Evolutionary conservation across 2,797 vertebrate species (phyloP).

Genomic region (Rhinoraja longicauda): DNA sequence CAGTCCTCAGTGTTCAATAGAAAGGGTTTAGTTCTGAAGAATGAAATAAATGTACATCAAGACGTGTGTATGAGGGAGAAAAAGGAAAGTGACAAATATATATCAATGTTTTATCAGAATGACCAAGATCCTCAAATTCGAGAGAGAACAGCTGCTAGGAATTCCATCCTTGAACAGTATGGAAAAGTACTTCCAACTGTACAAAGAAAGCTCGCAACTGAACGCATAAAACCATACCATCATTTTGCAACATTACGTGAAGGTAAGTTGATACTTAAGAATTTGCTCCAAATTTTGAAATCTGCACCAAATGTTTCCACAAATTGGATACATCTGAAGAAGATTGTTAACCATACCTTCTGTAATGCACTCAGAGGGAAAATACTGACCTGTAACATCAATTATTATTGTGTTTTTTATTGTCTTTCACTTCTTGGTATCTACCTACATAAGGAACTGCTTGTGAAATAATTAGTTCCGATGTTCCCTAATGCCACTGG

Average conservation of each 20-base stretch:
- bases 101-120: conserved; percentile 56
- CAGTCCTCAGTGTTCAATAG: background rate
- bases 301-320: background rate
- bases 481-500: background rate
- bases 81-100: background rate
- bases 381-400: background rate
- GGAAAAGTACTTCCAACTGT: conserved; percentile 80
- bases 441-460: background rate
- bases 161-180: conserved; percentile 80
- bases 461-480: background rate
- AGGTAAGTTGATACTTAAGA: conserved; percentile 56
- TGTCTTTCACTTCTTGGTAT: background rate
- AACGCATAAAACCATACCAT: conserved; percentile 76
- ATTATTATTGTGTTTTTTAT: background rate
- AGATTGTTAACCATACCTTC: background rate
- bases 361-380: background rate
- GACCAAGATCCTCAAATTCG: conserved; percentile 75
- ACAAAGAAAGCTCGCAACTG: conserved; percentile 77
- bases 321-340: background rate
- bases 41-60: background rate
- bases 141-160: conserved; percentile 75
- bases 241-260: conserved; percentile 64
- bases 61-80: background rate
- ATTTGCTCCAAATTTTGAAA: background rate
- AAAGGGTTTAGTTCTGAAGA: background rate